Evolutionary conservation across 1,140 invertebrate species (phyloP), one percentile per base, ranked within the genome.

Genomic region (Lasaia peninsularis): DNA sequence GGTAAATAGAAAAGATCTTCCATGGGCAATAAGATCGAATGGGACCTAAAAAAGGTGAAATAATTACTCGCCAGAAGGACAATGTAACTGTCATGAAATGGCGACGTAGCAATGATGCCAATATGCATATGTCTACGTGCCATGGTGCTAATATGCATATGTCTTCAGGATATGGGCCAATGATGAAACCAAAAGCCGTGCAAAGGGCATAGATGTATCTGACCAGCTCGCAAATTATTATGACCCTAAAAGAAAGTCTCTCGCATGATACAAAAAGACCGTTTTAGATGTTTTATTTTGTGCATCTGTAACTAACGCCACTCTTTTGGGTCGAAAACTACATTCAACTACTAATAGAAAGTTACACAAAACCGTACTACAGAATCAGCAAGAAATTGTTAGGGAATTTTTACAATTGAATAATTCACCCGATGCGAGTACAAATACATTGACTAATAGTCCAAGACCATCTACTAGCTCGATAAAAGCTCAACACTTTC

Each of bases 251-350:
- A 53, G 51, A 48, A 53, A 60, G 18, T 49, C 44, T 5, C 20
- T 21, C 0, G 44, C 44, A 21, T 49, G 44, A 18, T 21, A 54
- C 52, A 54, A 37, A 21, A 68, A 60, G 65, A 48, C 18, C 60
- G 69, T 55, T 83, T 60, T 58, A 69, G 73, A 52, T 53, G n/a
- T 37, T 53, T 37, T n/a, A n/a, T n/a, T n/a, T n/a, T n/a, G n/a
- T n/a, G n/a, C n/a, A n/a, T n/a, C n/a, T n/a, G n/a, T n/a, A n/a
- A n/a, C n/a, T n/a, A n/a, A n/a, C n/a, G n/a, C n/a, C n/a, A n/a
- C n/a, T n/a, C n/a, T n/a, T n/a, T n/a, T n/a, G n/a, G n/a, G n/a
- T n/a, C n/a, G n/a, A n/a, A n/a, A n/a, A n/a, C n/a, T n/a, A n/a
- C n/a, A n/a, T n/a, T n/a, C n/a, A n/a, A n/a, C n/a, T n/a, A n/a